Evolutionary conservation across 2,888 invertebrate species (phyloP), one percentile per base, ranked within the genome.

Genomic region (Meloe dianella): DNA sequence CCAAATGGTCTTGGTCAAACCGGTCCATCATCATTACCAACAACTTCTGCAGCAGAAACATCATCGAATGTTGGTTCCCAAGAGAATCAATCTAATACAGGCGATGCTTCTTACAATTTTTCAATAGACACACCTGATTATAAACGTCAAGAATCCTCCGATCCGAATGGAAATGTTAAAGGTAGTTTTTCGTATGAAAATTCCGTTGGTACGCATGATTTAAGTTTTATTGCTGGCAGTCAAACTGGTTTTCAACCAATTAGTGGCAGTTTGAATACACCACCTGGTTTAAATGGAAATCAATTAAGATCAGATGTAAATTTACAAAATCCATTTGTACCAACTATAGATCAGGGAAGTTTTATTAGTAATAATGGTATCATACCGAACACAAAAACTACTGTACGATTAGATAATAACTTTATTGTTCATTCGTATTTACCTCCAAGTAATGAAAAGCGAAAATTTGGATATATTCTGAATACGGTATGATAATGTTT

Each of bases 211-310:
- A 69, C 56, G 12, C 78, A 76, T 66, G 78, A 75, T 70, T 69
- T 78, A 22, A 74, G 71, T 59, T 78, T 35, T 17, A 72, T 74
- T 2, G 77, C 77, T 24, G 78, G 75, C 24, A 69, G 74, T 32
- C 60, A 60, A 30, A 76, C 75, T 57, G 78, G 77, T 47, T 79
- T 78, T 66, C 75, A 80, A 51, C 78, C 81, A 54, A 80, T 81
- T 69, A 82, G 82, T 57, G 83, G 84, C 51, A 82, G 79, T 71
- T 77, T 84, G 65, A 66, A 77, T 35, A 57, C 41, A 24, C 70
- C 75, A 17, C 75, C 75, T 65, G 75, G 75, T 24, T 59, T 73
- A 29, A 64, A 35, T 32, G 72, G 69, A 35, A 61, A 61, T 20
- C 67, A 71, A 57, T 59, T 71, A 24, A 32, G 67, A 24, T 54